Conservation (phyloP, 2,797 vertebrate species). For the Leuciscus waleckii region DNA sequence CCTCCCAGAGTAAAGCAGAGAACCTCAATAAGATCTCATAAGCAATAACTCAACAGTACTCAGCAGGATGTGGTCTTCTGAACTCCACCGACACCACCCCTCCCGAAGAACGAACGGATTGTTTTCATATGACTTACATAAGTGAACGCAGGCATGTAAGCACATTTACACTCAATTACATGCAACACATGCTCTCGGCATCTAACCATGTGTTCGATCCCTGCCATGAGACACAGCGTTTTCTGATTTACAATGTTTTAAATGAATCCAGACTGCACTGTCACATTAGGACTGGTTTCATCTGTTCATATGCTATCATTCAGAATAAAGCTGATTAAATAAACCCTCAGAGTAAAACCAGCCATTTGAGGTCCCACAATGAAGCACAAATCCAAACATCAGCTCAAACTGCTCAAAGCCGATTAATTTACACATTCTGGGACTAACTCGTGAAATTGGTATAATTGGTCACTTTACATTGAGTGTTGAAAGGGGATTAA, state of each 20-base stretch:
- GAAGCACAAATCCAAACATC: constrained; percentile 20
- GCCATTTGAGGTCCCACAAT: not conserved
- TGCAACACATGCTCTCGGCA: constrained; percentile 30
- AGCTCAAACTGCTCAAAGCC: not conserved
- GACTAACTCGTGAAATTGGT: not conserved
- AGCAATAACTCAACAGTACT: constrained; percentile 32
- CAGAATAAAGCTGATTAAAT: constrained; percentile 16
- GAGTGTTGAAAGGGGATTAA: constrained; percentile 42
- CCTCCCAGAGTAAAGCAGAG: constrained; percentile 42
- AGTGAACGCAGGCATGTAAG: not conserved
- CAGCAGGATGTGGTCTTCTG: constrained; percentile 15
- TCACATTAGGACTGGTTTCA: constrained; percentile 15
- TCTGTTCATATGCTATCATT: not conserved
- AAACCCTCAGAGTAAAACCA: not conserved
- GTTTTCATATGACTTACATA: constrained; percentile 22
- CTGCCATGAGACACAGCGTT: not conserved
- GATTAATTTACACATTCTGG: constrained; percentile 14
- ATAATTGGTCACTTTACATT: constrained; percentile 28
- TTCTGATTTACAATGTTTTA: not conserved
- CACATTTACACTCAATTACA: constrained; percentile 20
- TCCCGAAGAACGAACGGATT: not conserved
- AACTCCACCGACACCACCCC: constrained; percentile 4
- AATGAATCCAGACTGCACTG: not conserved
- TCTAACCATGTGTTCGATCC: not conserved
- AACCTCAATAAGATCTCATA: constrained; percentile 33